Base-by-base conservation (phyloP, 2,797 vertebrate species). In the Karalla daura region DNA sequence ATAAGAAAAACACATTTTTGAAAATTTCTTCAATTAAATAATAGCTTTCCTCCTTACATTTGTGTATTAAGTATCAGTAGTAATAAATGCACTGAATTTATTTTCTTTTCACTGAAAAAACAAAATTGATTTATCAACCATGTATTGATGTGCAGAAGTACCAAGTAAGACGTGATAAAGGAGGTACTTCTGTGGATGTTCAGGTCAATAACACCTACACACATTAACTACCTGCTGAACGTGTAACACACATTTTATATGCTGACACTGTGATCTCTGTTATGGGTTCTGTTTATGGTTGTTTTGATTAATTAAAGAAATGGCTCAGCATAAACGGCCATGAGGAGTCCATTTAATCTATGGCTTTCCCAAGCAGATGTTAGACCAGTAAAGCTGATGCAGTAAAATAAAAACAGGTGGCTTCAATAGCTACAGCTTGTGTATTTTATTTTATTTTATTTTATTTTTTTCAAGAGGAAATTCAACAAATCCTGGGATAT, bases 301-400 rank as follows among this genome's bases (percentile, higher is more conserved):
- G 33, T 11, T 55, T 40, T 65, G 27, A 59, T 68, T 69, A 46
- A 71, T 77, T 72, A 68, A 44, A 73, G 30, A 14, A 62, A 18
- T 2, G 18, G 28, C 39, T 65, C 21, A 41, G 50, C 46, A 46
- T 70, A 66, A 73, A 67, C 17, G 53, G 14, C 50, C 47, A 28
- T 1, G 0, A 9, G 18, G 14, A 41, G 32, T 56, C 23, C 3
- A 25, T 32, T 71, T 0, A 21, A 33, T 64, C 43, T 49, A 52
- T 52, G 13, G n/a, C 43, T 72, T 66, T 52, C 73, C 61, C 18
- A 5, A 74, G 50, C 37, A 33, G 6, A 61, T 36, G n/a, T 21
- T 15, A 55, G n/a, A 33, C 46, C 40, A 56, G 23, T 47, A 45
- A 70, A 73, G 53, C 35, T 60, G 33, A 52, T 6, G n/a, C 41